These are phyloP conservation scores for Nylanderia fulva DNA, from an alignment of 1,140 invertebrate species.

Conservation along the genomic window DNA sequence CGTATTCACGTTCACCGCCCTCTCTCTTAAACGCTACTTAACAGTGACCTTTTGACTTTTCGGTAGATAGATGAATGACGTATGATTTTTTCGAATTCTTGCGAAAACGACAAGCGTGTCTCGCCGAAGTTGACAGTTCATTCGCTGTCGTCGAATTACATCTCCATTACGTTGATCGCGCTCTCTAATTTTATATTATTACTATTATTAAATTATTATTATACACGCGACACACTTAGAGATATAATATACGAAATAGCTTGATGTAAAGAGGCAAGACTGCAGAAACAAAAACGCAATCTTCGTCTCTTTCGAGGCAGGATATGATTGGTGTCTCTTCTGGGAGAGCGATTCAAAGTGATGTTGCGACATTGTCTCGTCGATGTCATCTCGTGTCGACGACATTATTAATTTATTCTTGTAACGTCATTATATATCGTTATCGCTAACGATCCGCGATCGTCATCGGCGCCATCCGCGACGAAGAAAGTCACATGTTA, in stretches of 20 bases:
- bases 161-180: constrained; percentile 35
- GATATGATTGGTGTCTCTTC: constrained; percentile 24
- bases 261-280: constrained; percentile 1
- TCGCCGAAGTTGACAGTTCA: constrained; percentile 19
- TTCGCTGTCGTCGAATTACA: constrained; percentile 33
- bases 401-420: constrained; percentile 77
- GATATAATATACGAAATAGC: constrained; percentile 33
- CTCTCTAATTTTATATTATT: constrained; percentile 62
- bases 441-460: constrained; percentile 75
- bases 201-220: constrained; percentile 46
- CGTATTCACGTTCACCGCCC: constrained; percentile 63
- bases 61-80: constrained; percentile 70
- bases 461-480: constrained; percentile 57
- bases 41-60: constrained; percentile 75
- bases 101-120: constrained; percentile 12
- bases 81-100: constrained; percentile 72
- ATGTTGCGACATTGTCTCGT: constrained; percentile 54
- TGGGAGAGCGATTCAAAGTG: constrained; percentile 44
- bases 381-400: constrained; percentile 62
- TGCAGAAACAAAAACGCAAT: neutral
- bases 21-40: constrained; percentile 76
- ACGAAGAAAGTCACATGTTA: neutral
- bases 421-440: constrained; percentile 76
- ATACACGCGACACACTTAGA: constrained; percentile 64
- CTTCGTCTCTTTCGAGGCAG: neutral